Evolutionary conservation across 2,888 invertebrate genomes (phyloP).

Genomic region (Myopa tessellatipennis): DNA sequence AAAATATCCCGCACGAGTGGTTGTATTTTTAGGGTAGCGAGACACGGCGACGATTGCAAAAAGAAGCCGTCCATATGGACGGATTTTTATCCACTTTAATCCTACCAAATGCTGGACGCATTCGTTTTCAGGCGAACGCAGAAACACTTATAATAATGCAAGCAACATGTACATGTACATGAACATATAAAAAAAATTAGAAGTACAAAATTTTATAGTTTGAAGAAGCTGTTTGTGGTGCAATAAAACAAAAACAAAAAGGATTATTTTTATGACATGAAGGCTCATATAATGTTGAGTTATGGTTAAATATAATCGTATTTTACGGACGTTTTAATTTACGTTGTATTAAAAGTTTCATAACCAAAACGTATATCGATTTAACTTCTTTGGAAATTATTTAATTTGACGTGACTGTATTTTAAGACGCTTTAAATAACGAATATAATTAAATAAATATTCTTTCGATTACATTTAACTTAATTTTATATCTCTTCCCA

Average conservation of each 20-base stretch:
- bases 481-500: slow-evolving; percentile 60
- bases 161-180: too few species aligned
- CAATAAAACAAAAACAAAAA: slow-evolving; percentile 11
- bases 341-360: slow-evolving; percentile 15
- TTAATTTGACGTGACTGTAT: background rate
- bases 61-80: too few species aligned
- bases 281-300: slow-evolving; percentile 48
- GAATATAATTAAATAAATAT: too few species aligned
- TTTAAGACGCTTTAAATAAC: background rate
- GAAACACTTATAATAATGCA: too few species aligned
- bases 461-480: slow-evolving; percentile 24
- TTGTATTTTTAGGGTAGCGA: background rate
- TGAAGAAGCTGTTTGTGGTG: background rate
- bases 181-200: slow-evolving; percentile 10
- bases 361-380: background rate
- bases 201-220: background rate
- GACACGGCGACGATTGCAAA: too few species aligned
- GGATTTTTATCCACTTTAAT: too few species aligned
- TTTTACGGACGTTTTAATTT: background rate
- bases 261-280: slow-evolving; percentile 49
- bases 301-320: slow-evolving; percentile 41
- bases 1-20: background rate
- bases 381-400: background rate
- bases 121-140: too few species aligned
- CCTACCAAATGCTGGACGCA: too few species aligned